These are phyloP conservation scores for Basileuterus tristriatus DNA, from an alignment of 2,797 vertebrate genomes.

Conservation along the genomic window DNA sequence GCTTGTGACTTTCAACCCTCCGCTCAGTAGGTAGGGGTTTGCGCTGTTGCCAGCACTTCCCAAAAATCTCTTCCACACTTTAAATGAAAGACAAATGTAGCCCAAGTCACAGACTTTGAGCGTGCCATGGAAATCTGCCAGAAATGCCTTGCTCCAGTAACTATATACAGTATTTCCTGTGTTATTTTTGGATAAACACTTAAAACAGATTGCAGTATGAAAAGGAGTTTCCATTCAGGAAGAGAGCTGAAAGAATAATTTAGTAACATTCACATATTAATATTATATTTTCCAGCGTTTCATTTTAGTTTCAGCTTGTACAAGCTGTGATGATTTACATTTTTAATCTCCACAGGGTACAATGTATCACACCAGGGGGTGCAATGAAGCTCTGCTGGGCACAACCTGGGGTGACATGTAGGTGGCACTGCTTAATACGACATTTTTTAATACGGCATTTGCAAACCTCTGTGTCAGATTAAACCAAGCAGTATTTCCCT, in stretches of 20 bases:
- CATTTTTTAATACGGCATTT: not conserved
- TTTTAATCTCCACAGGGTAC: not conserved
- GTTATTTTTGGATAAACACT: slow-evolving; percentile 24
- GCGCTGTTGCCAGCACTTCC: not conserved
- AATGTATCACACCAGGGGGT: not conserved
- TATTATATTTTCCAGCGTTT: not conserved
- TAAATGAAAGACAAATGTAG: slow-evolving; percentile 20
- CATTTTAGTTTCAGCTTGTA: not conserved
- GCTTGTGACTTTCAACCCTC: not conserved
- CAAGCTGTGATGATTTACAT: not conserved
- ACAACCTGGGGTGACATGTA: not conserved
- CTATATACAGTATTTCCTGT: slow-evolving; percentile 15
- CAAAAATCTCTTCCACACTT: not conserved
- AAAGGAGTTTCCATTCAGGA: not conserved
- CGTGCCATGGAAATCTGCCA: not conserved
- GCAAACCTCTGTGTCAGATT: not conserved
- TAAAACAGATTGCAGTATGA: not conserved
- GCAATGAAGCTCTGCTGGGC: not conserved
- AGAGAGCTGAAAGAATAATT: not conserved
- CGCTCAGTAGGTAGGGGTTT: not conserved
- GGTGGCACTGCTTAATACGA: not conserved
- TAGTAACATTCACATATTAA: not conserved
- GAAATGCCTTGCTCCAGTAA: not conserved
- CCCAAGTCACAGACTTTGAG: not conserved
- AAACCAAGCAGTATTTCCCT: not conserved